These are phyloP conservation scores for Ceyx erithaca DNA, from an alignment of 2,797 vertebrate genomes.

Conservation along the genomic window DNA sequence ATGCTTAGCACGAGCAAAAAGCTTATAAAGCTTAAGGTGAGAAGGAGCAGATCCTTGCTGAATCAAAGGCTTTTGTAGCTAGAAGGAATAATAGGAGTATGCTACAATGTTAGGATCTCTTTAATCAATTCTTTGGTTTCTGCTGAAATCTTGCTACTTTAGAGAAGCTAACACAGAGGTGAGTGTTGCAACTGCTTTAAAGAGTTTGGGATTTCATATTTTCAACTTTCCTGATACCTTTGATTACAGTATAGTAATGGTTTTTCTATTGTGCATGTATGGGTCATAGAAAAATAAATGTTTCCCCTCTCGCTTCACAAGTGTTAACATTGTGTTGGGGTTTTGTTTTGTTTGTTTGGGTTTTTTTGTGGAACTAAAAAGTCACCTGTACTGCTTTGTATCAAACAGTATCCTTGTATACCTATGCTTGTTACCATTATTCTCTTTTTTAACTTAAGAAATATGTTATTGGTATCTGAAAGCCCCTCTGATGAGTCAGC, in stretches of 20 bases:
- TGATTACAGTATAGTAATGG: not conserved
- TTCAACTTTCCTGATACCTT: not conserved
- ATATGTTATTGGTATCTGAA: not conserved
- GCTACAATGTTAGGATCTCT: rapidly evolving
- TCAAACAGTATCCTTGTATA: not conserved
- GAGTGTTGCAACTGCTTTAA: not conserved
- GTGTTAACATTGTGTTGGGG: not conserved
- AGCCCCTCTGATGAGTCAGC: not conserved
- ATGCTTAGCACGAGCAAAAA: not conserved
- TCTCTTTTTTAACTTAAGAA: not conserved
- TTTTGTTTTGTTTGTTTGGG: too few species aligned
- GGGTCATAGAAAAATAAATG: not conserved
- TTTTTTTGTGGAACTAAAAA: not conserved
- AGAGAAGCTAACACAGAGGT: not conserved
- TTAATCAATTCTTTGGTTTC: not conserved
- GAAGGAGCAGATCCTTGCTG: rapidly evolving
- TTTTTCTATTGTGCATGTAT: not conserved
- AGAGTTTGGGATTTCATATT: not conserved
- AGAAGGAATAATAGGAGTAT: not conserved
- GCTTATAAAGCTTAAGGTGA: not conserved
- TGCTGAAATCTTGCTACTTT: not conserved
- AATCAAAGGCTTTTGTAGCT: not conserved
- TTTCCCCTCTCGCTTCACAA: rapidly evolving
- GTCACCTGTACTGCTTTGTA: not conserved
- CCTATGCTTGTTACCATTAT: not conserved